Evolutionary conservation across 2,888 invertebrate species (phyloP).

Genomic region (Prenolepis imparis): DNA sequence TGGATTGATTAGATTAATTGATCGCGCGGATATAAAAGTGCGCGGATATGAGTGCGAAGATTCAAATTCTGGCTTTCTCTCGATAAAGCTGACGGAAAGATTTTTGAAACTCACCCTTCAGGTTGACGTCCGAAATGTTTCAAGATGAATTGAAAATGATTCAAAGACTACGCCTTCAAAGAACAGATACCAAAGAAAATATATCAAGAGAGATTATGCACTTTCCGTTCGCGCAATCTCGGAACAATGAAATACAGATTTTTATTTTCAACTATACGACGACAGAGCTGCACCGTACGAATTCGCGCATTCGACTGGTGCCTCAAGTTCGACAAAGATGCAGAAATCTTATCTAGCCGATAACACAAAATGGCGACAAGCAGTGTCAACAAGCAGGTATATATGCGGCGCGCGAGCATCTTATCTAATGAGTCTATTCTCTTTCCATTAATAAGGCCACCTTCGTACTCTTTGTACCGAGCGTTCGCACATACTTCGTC

Average conservation of each 20-base stretch:
- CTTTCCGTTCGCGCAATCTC: slow-evolving; percentile 4
- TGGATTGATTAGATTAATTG: slow-evolving; percentile 61
- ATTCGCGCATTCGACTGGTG: slow-evolving; percentile 73
- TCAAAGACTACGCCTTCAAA: not conserved
- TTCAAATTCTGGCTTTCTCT: not conserved
- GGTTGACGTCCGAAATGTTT: slow-evolving; percentile 45
- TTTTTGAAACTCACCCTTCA: slow-evolving; percentile 66
- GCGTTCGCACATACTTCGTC: not conserved
- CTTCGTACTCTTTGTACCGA: slow-evolving; percentile 1
- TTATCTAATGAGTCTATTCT: slow-evolving; percentile 74
- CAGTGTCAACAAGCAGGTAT: slow-evolving; percentile 79
- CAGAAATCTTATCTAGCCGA: slow-evolving; percentile 79
- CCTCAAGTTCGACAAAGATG: slow-evolving; percentile 76
- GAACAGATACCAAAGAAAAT: not conserved
- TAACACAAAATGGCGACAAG: slow-evolving; percentile 73
- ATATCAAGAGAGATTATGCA: not conserved
- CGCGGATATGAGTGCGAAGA: slow-evolving; percentile 6
- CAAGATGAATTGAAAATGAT: not conserved
- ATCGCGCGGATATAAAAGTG: slow-evolving; percentile 7
- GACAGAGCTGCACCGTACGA: slow-evolving; percentile 66
- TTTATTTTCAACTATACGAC: slow-evolving; percentile 29
- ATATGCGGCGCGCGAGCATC: slow-evolving; percentile 49
- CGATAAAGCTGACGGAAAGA: not conserved
- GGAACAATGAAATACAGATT: not conserved
- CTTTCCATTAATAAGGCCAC: slow-evolving; percentile 64